phyloP scores from a whole-genome alignment of 1,140 invertebrate genomes.

The Drosophila micromelanica region DNA sequence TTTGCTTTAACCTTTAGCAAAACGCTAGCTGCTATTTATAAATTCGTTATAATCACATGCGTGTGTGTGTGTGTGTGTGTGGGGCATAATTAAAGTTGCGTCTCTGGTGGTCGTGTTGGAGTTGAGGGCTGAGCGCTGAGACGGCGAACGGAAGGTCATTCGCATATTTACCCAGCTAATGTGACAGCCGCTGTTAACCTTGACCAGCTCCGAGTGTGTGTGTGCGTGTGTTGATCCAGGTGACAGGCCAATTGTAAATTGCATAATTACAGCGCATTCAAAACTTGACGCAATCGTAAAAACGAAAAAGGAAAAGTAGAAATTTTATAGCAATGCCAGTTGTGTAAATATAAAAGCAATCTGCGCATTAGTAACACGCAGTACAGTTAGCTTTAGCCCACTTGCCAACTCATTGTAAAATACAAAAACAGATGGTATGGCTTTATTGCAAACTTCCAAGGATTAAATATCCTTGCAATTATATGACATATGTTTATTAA shows the following conservation, averaged over 20 bases:
- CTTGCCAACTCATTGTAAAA: neutral
- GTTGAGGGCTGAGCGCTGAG: neutral
- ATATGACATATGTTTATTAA: no score
- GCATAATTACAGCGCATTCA: constrained; percentile 50
- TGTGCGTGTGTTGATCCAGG: constrained; percentile 26
- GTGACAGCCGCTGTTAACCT: constrained; percentile 60
- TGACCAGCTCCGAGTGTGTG: constrained; percentile 45
- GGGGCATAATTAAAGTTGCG: no score
- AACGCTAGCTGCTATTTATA: constrained; percentile 43
- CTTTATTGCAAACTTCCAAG: no score
- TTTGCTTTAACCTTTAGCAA: constrained; percentile 48
- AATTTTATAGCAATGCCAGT: neutral
- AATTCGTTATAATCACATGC: neutral
- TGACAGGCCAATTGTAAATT: constrained; percentile 43
- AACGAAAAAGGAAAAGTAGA: constrained; percentile 28
- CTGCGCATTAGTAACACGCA: neutral
- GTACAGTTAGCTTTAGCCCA: no score
- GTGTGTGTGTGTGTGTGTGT: no score
- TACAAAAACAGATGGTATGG: neutral
- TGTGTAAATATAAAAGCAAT: neutral
- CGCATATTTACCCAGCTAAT: constrained; percentile 65
- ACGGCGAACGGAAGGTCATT: constrained; percentile 28
- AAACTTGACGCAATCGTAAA: constrained; percentile 18
- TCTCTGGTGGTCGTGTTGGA: neutral
- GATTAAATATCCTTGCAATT: no score